These are phyloP conservation scores for Apostichopus parvimensis DNA, from an alignment of 35 echinoderm and acorn worm genomes.

Conservation along the genomic window DNA sequence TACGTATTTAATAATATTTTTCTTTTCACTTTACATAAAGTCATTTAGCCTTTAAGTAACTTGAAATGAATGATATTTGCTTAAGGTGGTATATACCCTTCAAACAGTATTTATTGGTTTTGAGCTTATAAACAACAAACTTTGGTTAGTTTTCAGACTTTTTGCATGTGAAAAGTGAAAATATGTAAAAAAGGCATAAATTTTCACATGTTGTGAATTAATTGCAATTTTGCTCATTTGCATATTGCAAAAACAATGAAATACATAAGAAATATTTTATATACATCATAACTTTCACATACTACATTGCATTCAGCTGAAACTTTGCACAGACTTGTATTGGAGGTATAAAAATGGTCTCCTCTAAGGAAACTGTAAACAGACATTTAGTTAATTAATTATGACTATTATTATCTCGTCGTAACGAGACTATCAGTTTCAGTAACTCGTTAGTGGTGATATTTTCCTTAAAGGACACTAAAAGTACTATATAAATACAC, in stretches of 20 bases:
- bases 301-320: constrained; percentile 2
- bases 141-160: not conserved
- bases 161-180: constrained; percentile 18
- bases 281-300: not conserved
- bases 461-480: too few species aligned
- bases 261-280: not conserved
- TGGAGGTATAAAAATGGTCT: constrained; percentile 10
- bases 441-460: not conserved
- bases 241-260: too few species aligned
- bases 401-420: not conserved
- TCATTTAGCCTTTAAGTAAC: too few species aligned
- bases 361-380: constrained; percentile 3
- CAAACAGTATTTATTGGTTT: not conserved
- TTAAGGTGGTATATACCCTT: not conserved
- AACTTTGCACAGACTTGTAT: not conserved
- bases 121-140: constrained; percentile 6
- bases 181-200: not conserved
- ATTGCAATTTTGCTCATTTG: not conserved
- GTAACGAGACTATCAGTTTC: too few species aligned
- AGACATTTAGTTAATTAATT: not conserved
- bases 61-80: too few species aligned
- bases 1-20: too few species aligned
- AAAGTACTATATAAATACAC: too few species aligned
- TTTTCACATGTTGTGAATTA: not conserved
- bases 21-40: too few species aligned